phyloP scores from a whole-genome alignment of 2,113 vertebrate genomes.

The Rhynchopsitta pachyrhyncha region DNA sequence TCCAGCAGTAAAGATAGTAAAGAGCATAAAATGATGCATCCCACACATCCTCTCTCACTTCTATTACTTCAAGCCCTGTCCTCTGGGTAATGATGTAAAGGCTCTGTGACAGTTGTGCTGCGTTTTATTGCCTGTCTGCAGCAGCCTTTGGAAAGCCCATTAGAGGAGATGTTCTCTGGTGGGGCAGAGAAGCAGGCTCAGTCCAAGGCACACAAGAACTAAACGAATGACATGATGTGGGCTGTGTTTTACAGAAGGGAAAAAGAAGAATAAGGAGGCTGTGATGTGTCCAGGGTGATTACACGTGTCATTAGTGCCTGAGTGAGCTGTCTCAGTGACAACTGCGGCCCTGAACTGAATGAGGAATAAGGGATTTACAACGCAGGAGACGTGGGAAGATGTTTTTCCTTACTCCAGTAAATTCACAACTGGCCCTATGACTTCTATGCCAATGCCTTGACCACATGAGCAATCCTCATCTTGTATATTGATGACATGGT shows the following conservation, averaged over 20 bases:
- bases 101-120: slow-evolving; percentile 8
- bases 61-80: slow-evolving; percentile 21
- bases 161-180: background rate
- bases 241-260: background rate
- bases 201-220: background rate
- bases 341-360: background rate
- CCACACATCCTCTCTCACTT: background rate
- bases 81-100: slow-evolving; percentile 32
- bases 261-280: background rate
- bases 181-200: background rate
- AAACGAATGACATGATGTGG: background rate
- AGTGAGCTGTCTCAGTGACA: background rate
- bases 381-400: background rate
- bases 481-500: background rate
- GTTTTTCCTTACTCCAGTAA: background rate
- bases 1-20: slow-evolving; percentile 21
- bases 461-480: background rate
- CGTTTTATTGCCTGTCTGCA: background rate
- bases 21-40: slow-evolving; percentile 8
- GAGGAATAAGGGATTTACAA: background rate
- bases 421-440: background rate
- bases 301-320: background rate
- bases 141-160: background rate
- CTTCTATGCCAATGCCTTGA: background rate
- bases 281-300: background rate